phyloP scores from a whole-genome alignment of 2,797 vertebrate genomes.

The Myioborus melanocephalus region DNA sequence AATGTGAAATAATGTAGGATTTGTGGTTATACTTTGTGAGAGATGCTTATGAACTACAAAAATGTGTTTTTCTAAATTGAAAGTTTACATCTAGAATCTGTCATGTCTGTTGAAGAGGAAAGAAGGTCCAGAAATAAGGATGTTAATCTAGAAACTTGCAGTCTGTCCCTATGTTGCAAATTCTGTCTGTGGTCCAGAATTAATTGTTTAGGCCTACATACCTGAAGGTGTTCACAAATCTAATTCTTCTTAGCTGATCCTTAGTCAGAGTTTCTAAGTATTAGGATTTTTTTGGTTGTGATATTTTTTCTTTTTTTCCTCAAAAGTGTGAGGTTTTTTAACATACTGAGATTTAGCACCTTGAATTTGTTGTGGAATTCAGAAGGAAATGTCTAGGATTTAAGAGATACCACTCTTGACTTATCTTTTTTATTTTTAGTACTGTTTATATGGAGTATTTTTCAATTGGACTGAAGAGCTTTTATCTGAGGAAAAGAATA shows the following conservation, averaged over 20 bases:
- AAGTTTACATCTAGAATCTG: background rate
- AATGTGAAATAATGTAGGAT: background rate
- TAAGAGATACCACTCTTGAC: background rate
- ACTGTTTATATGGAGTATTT: background rate
- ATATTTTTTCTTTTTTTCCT: background rate
- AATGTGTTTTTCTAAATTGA: background rate
- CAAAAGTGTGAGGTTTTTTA: rapidly evolving
- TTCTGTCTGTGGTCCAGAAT: background rate
- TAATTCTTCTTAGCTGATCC: background rate
- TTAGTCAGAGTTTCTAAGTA: background rate
- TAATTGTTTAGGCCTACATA: background rate
- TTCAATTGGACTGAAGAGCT: background rate
- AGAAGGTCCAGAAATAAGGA: background rate
- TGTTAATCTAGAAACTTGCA: background rate
- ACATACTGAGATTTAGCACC: background rate
- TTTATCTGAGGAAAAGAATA: background rate
- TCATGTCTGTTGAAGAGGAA: background rate
- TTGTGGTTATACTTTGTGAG: background rate
- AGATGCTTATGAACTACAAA: background rate
- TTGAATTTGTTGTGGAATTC: background rate
- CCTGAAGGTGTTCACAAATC: background rate
- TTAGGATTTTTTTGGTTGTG: rapidly evolving
- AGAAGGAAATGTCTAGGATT: background rate
- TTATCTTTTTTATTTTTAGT: background rate
- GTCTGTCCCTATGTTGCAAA: background rate